Percentiles rank a stretch among this genome's conserved stretches.
These are phyloP conservation scores for Dasyurus viverrinus DNA, from an alignment of 2,113 vertebrate genomes.

Conservation along the genomic window DNA sequence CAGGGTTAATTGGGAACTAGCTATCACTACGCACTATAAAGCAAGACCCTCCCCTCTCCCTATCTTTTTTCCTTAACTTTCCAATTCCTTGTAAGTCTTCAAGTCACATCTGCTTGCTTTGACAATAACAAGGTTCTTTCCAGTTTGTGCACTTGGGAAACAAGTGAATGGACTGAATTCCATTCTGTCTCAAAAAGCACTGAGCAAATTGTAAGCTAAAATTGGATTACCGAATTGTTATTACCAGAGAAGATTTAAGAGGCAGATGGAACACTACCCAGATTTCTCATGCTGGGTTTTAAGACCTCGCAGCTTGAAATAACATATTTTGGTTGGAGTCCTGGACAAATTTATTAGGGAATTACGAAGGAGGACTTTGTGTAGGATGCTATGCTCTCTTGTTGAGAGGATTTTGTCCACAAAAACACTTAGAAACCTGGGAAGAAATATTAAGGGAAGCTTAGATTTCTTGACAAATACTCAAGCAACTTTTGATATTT, in stretches of 20 bases:
- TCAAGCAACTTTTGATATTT: slow-evolving; percentile 33
- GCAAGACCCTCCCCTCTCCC: not conserved
- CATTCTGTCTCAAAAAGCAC: not conserved
- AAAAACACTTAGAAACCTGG: slow-evolving; percentile 41
- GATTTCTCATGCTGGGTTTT: slow-evolving; percentile 63
- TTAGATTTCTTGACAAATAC: slow-evolving; percentile 16
- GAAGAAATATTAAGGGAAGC: slow-evolving; percentile 48
- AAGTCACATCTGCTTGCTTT: slow-evolving; percentile 41
- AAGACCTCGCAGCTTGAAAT: slow-evolving; percentile 60
- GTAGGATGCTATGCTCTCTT: slow-evolving; percentile 26
- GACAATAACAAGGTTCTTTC: slow-evolving; percentile 56
- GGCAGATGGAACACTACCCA: slow-evolving; percentile 56
- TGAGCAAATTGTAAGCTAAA: slow-evolving; percentile 43
- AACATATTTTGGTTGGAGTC: slow-evolving; percentile 45
- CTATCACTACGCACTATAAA: not conserved
- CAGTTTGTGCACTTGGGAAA: slow-evolving; percentile 37
- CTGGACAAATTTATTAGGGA: slow-evolving; percentile 66
- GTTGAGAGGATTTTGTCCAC: slow-evolving; percentile 24
- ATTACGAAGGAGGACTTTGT: slow-evolving; percentile 39
- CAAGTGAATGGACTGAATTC: slow-evolving; percentile 56
- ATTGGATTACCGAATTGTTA: slow-evolving; percentile 58
- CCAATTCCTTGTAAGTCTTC: slow-evolving; percentile 50
- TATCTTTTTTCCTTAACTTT: slow-evolving; percentile 42
- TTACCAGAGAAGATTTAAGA: slow-evolving; percentile 59
- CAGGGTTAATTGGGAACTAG: slow-evolving; percentile 30